Percentiles rank a stretch among this genome's conserved stretches.
phyloP scores from a whole-genome alignment of 2,797 vertebrate genomes.

The Dendrocincla fuliginosa region DNA sequence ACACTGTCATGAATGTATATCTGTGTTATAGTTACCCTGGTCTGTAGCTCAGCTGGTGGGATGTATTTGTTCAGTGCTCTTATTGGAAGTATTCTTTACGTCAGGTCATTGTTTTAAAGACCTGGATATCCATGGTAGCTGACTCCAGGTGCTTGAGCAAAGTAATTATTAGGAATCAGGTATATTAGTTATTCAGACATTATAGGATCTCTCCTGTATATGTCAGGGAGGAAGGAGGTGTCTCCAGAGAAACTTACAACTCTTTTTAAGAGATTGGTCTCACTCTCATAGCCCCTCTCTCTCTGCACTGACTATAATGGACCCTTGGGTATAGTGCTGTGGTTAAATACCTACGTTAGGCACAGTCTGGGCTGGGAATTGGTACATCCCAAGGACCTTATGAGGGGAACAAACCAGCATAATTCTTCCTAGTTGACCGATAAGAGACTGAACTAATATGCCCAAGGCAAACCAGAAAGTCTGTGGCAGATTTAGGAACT shows the following conservation, averaged over 20 bases:
- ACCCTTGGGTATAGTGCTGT: not conserved
- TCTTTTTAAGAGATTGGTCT: not conserved
- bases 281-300: not conserved
- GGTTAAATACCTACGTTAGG: not conserved
- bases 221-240: not conserved
- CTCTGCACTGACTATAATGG: not conserved
- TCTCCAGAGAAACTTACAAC: not conserved
- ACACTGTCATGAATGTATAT: not conserved
- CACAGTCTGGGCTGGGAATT: not conserved
- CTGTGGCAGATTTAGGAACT: slow-evolving; percentile 15
- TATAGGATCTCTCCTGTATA: not conserved
- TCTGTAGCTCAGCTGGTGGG: not conserved
- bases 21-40: not conserved
- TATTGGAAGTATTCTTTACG: not conserved
- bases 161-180: not conserved
- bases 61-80: not conserved
- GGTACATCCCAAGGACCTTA: not conserved
- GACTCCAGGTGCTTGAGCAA: not conserved
- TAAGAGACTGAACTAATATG: slow-evolving; percentile 12
- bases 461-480: slow-evolving; percentile 23
- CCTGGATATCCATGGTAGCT: not conserved
- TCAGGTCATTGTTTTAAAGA: not conserved
- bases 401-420: not conserved
- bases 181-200: not conserved
- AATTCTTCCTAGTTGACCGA: slow-evolving; percentile 12